Base-by-base conservation (phyloP, 2,888 invertebrate genomes). In the Panorpa germanica region DNA sequence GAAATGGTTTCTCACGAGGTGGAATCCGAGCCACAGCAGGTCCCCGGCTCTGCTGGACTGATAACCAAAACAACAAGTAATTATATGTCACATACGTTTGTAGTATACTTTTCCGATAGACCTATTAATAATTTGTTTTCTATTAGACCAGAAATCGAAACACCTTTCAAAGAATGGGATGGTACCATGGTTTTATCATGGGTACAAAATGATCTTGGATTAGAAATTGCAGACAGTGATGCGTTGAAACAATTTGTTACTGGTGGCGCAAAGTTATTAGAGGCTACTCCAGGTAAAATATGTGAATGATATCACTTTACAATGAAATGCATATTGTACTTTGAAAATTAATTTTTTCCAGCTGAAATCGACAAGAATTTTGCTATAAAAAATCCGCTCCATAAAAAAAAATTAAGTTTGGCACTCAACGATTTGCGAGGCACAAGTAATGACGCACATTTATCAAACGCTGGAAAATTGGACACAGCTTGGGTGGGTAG, bases 391-490 rank as follows among this genome's bases (percentile, higher is more conserved):
- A 74, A 86, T 47, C 63, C 73, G 1, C 58, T 96, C 42, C 95
- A 96, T 47, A 69, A 81, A 38, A 96, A 96, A 60, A 95, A 96
- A 53, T 68, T 98, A 18, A 63, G 78, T 26, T 55, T 93, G 34
- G 74, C 73, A 1, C 51, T 77, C 6, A 64, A 69, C 6, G 75
- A 75, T 42, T 45, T 71, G 15, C 56, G 67, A 44, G 53, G 53
- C 9, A 50, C 49, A 34, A 52, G 52, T 24, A 43, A 43, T 21
- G 65, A 65, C 45, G 50, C 61, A 7, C 39, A 61, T 21, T 55
- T 70, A 23, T 39, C 57, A 1, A 57, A 60, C 38, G 62, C 72
- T 5, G 66, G 66, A 0, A 55, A 55, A 25, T 52, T 90, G 40
- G 86, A 86, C 55, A 65, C 73, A 15, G 69, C 77, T 31, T 81